phyloP scores from a whole-genome alignment of 23 tunicate genomes.

The Trididemnum miniatum region DNA sequence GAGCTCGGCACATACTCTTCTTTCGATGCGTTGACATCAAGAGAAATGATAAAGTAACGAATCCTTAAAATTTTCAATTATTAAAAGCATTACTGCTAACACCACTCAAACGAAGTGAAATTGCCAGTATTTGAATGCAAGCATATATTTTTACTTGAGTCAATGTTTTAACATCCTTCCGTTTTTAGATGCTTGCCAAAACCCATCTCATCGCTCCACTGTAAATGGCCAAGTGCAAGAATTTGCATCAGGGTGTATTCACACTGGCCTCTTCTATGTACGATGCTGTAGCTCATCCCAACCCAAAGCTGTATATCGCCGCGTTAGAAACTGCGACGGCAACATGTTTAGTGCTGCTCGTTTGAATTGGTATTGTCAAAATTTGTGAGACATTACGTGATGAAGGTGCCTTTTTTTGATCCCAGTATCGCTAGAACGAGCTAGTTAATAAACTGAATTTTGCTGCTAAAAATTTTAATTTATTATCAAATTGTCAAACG shows the following conservation, averaged over 20 bases:
- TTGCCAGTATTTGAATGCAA: not conserved
- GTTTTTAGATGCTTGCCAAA: constrained; percentile 70
- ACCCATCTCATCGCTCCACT: constrained; percentile 37
- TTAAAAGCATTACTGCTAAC: too few relatives aligned
- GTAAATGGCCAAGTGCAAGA: constrained; percentile 21
- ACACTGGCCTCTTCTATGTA: constrained; percentile 59
- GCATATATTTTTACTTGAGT: not conserved
- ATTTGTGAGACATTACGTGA: too few relatives aligned
- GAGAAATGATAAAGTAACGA: too few relatives aligned
- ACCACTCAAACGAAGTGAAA: not conserved
- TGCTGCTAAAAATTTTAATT: too few relatives aligned
- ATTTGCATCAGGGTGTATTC: constrained; percentile 76
- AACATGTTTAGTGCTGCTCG: constrained; percentile 42
- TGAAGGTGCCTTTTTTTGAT: too few relatives aligned
- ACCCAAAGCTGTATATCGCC: constrained; percentile 43
- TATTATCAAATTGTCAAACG: too few relatives aligned
- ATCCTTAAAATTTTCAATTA: too few relatives aligned
- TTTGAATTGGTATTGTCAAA: constrained; percentile 60
- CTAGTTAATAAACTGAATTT: too few relatives aligned
- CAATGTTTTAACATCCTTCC: too few relatives aligned
- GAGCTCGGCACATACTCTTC: too few relatives aligned
- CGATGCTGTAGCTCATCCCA: constrained; percentile 67
- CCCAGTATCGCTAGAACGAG: too few relatives aligned
- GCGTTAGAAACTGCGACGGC: constrained; percentile 45
- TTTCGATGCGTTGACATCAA: too few relatives aligned